Evolutionary conservation across 2,113 vertebrate species (phyloP).

Genomic region (Podilymbus podiceps): DNA sequence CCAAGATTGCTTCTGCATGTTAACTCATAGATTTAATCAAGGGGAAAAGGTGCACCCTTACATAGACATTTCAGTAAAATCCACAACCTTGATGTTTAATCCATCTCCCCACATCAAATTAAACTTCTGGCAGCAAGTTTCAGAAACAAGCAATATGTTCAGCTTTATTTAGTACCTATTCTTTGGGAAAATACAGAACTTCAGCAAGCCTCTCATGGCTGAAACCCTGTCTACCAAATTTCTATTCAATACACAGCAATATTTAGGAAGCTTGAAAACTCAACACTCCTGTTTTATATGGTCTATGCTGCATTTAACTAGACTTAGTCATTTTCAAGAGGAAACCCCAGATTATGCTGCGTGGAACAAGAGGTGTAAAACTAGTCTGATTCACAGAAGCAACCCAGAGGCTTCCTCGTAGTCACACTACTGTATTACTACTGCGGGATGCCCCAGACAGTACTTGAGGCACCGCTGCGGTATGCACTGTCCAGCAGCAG

Average conservation of each 20-base stretch:
- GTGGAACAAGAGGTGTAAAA: not conserved
- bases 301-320: not conserved
- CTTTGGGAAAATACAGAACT: not conserved
- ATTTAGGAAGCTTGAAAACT: not conserved
- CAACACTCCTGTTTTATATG: not conserved
- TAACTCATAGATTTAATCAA: not conserved
- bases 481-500: not conserved
- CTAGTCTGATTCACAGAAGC: not conserved
- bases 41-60: not conserved
- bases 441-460: not conserved
- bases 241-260: not conserved
- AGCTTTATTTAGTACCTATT: not conserved
- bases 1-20: not conserved
- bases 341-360: not conserved
- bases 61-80: not conserved
- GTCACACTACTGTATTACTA: not conserved
- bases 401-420: not conserved
- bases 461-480: not conserved
- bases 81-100: not conserved
- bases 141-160: not conserved
- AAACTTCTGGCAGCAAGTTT: not conserved
- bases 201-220: not conserved
- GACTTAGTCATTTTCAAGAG: slow-evolving; percentile 4
- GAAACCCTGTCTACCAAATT: not conserved
- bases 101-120: not conserved